Evolutionary conservation across 2,888 invertebrate species (phyloP).

Genomic region (Tanytarsus gracilentus): DNA sequence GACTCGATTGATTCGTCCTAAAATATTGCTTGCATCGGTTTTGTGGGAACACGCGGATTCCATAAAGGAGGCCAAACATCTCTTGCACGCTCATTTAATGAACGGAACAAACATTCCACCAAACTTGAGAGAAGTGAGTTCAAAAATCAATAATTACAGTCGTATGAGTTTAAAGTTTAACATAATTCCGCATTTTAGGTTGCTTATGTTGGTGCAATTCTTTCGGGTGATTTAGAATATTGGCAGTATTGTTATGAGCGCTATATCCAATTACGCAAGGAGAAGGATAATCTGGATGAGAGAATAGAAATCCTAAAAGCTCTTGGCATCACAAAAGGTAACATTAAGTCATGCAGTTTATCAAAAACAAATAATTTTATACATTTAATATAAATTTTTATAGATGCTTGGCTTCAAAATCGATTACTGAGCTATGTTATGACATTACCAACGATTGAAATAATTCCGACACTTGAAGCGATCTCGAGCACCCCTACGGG

Average conservation of each 20-base stretch:
- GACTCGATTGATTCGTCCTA: conserved; percentile 41
- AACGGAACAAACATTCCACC: conserved; percentile 39
- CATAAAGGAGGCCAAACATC: conserved; percentile 40
- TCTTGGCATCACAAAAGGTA: conserved; percentile 42
- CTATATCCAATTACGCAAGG: conserved; percentile 39
- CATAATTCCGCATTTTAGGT: conserved; percentile 34
- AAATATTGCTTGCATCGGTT: conserved; percentile 40
- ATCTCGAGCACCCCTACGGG: conserved; percentile 44
- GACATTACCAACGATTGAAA: conserved; percentile 41
- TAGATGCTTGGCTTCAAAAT: conserved; percentile 44
- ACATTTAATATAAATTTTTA: too few relatives aligned
- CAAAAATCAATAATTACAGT: not conserved
- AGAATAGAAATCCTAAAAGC: conserved; percentile 43
- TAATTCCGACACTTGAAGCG: conserved; percentile 43
- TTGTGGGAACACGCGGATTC: conserved; percentile 43
- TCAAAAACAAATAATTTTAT: too few relatives aligned
- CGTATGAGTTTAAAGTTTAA: not conserved
- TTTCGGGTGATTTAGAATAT: conserved; percentile 43
- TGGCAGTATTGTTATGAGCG: conserved; percentile 45
- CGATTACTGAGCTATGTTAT: conserved; percentile 43
- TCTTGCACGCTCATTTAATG: conserved; percentile 40
- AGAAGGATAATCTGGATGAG: conserved; percentile 41
- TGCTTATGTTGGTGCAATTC: conserved; percentile 43
- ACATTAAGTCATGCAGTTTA: too few relatives aligned
- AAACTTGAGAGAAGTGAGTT: conserved; percentile 41